Conservation (phyloP, 1,140 invertebrate species). For the Trypoxylus dichotomus region DNA sequence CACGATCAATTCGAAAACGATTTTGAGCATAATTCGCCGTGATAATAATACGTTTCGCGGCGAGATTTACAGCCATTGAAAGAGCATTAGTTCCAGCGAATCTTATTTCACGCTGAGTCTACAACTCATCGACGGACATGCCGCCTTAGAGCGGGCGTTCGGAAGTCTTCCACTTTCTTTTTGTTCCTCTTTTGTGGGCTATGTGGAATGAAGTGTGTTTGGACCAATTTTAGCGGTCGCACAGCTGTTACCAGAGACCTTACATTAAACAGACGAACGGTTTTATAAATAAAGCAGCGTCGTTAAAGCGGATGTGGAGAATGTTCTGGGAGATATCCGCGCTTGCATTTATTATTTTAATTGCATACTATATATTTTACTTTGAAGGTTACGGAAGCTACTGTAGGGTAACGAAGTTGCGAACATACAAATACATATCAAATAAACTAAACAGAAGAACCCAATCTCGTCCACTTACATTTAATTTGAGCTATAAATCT, state of each 20-base stretch:
- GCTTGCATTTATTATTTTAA: conserved; percentile 17
- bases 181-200: not conserved
- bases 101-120: conserved; percentile 14
- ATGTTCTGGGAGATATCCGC: not conserved
- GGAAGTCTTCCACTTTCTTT: not conserved
- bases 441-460: too few species aligned
- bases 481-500: too few species aligned
- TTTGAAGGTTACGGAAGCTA: not conserved
- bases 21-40: not conserved
- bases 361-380: not conserved
- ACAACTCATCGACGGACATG: conserved; percentile 1
- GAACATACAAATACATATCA: too few species aligned
- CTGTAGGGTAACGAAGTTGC: too few species aligned
- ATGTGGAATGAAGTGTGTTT: conserved; percentile 15
- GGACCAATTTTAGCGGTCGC: not conserved
- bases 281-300: conserved; percentile 12
- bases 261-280: conserved; percentile 6
- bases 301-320: conserved; percentile 2
- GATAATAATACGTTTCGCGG: conserved; percentile 1
- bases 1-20: conserved; percentile 21
- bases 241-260: conserved; percentile 20
- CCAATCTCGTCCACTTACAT: too few species aligned
- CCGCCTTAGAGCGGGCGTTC: not conserved
- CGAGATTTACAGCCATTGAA: conserved; percentile 21
- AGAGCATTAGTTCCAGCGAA: conserved; percentile 6